A percentile compares a stretch with the other conserved stretches of the same genome.
These are phyloP conservation scores for Manis pentadactyla DNA, from an alignment of 2,797 vertebrate species.

Conservation along the genomic window DNA sequence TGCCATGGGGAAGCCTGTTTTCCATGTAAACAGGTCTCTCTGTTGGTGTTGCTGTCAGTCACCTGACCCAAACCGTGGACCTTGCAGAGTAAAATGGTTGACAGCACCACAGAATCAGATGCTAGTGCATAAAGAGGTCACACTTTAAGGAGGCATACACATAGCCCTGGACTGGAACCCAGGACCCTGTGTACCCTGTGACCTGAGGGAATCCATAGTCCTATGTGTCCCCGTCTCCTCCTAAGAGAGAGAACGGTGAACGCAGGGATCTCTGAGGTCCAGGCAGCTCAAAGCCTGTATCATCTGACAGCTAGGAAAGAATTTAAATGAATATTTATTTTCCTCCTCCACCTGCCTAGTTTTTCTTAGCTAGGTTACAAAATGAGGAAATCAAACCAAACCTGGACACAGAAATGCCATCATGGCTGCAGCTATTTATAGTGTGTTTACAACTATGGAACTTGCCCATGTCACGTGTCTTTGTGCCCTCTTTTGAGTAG, in stretches of 20 bases:
- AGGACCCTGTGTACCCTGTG: background rate
- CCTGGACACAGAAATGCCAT: background rate
- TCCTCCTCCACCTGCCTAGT: background rate
- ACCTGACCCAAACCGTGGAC: background rate
- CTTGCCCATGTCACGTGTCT: background rate
- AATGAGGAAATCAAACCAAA: background rate
- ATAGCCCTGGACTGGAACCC: background rate
- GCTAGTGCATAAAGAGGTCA: background rate
- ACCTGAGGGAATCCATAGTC: background rate
- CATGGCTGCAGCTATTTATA: background rate
- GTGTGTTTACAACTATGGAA: background rate
- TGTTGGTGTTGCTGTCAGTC: accelerated
- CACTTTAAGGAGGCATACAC: background rate
- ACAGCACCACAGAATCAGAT: background rate
- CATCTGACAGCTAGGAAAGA: background rate
- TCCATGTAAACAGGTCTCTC: background rate
- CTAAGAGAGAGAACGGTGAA: background rate
- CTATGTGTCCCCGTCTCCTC: too few relatives aligned
- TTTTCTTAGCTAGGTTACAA: background rate
- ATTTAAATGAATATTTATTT: background rate
- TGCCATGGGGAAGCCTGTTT: accelerated
- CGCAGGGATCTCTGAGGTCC: background rate
- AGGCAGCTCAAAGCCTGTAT: background rate
- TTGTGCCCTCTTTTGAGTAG: background rate
- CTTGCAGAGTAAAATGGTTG: background rate